Evolutionary conservation across 2,888 invertebrate genomes (phyloP), one percentile per base, ranked within the genome.

Genomic region (Latheticus oryzae): DNA sequence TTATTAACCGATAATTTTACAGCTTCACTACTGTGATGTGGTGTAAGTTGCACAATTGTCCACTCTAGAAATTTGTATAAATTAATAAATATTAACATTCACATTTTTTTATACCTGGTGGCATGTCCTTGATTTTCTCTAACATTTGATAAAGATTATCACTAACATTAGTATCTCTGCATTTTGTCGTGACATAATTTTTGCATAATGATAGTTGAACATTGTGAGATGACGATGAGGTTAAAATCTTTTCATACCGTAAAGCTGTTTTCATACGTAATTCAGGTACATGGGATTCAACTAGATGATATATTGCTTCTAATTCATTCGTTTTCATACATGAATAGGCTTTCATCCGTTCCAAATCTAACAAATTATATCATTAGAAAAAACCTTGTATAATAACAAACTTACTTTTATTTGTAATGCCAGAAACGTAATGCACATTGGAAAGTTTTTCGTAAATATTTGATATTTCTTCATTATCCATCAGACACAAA

Each of bases 11-110:
- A 60, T 12, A 69, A 42, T 51, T 73, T 68, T 8, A 68, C 53
- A 53, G 75, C 72, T 51, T 66, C 23, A 11, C 64, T 38, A 62
- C 68, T 72, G 61, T 64, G 70, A 4, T 68, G 60, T 0, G 83
- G 80, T 3, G 85, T 84, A 54, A 86, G 58, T 67, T 86, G 86
- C 42, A 86, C 70, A 42, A 86, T 65, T 0, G 85, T 85, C 86
- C 86, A 86, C 77, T 86, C 86, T 85, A 76, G 58, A 75, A 79
- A 57, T 63, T 58, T 37, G 37, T 19, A 47, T n/a, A n/a, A n/a
- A 45, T 11, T 11, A 4, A 21, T 23, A 38, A 38, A 11, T n/a
- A 3, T 23, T 5, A 3, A 38, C 5, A 11, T 19, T 19, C 21
- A 3, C 5, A 3, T 19, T 19, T 1, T 5, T 40, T 50, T 53